These are phyloP conservation scores for Atherinomorus stipes DNA, from an alignment of 2,113 vertebrate genomes.

Conservation along the genomic window DNA sequence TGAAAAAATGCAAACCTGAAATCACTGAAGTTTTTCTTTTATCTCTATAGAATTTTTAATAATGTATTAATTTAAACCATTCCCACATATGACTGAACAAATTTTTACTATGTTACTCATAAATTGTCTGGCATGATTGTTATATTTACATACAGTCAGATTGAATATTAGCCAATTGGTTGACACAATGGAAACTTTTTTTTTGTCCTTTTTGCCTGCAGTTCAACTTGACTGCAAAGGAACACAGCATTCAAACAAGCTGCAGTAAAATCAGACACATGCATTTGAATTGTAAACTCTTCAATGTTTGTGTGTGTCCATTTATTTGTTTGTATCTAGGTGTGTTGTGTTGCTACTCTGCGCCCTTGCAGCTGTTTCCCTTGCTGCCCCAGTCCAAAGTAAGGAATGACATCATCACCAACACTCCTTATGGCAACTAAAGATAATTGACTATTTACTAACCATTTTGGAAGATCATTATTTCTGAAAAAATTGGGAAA, in stretches of 20 bases:
- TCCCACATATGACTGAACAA: neutral
- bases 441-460: neutral
- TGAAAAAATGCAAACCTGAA: neutral
- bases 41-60: neutral
- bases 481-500: neutral
- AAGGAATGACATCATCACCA: conserved; percentile 31
- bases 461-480: neutral
- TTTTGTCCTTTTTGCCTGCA: neutral
- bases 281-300: conserved; percentile 5
- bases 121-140: neutral
- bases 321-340: conserved; percentile 41
- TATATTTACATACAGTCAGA: no score
- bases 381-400: conserved; percentile 75
- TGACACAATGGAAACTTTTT: neutral
- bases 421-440: neutral
- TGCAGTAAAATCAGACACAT: conserved; percentile 11
- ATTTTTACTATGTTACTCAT: neutral
- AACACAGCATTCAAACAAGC: conserved; percentile 20
- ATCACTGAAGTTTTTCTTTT: neutral
- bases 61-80: neutral
- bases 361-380: conserved; percentile 39
- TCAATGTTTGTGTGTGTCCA: conserved; percentile 11
- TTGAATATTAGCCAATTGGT: no score
- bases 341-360: conserved; percentile 58
- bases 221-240: neutral